These are phyloP conservation scores for Diloba caeruleocephala DNA, from an alignment of 2,888 invertebrate genomes.

Conservation along the genomic window DNA sequence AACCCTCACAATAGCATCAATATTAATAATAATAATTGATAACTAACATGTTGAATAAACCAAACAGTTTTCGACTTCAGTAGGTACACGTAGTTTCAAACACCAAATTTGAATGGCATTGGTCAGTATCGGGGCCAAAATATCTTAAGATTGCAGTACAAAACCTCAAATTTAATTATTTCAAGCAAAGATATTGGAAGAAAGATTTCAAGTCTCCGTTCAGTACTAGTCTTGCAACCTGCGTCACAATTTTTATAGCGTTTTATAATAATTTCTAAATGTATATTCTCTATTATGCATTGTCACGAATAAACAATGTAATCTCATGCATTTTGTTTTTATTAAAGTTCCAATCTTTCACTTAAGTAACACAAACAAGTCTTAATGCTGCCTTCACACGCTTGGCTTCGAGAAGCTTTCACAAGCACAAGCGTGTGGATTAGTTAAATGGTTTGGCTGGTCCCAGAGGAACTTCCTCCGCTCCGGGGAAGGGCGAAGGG, in stretches of 20 bases:
- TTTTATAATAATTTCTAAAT: slow-evolving; percentile 74
- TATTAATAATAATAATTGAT: too few relatives aligned
- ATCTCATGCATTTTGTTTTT: slow-evolving; percentile 68
- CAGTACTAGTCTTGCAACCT: slow-evolving; percentile 69
- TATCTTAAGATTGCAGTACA: slow-evolving; percentile 57
- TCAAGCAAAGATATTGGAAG: too few relatives aligned
- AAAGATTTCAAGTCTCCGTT: too few relatives aligned
- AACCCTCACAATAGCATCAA: too few relatives aligned
- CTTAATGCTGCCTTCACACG: too few relatives aligned
- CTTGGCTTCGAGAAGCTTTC: too few relatives aligned
- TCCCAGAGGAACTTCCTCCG: too few relatives aligned
- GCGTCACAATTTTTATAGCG: slow-evolving; percentile 75
- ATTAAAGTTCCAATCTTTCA: slow-evolving; percentile 5
- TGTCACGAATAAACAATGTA: slow-evolving; percentile 87
- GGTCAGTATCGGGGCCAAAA: slow-evolving; percentile 49
- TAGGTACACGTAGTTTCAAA: slow-evolving; percentile 12
- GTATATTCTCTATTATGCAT: slow-evolving; percentile 83
- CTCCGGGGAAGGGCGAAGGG: too few relatives aligned
- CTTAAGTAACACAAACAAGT: background rate
- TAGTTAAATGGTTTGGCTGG: too few relatives aligned
- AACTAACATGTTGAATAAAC: too few relatives aligned
- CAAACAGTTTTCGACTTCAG: slow-evolving; percentile 16
- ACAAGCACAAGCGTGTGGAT: too few relatives aligned
- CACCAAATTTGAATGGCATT: slow-evolving; percentile 32
- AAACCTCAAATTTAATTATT: slow-evolving; percentile 35